Conservation (phyloP, 2,797 vertebrate genomes). For the Picus viridis region DNA sequence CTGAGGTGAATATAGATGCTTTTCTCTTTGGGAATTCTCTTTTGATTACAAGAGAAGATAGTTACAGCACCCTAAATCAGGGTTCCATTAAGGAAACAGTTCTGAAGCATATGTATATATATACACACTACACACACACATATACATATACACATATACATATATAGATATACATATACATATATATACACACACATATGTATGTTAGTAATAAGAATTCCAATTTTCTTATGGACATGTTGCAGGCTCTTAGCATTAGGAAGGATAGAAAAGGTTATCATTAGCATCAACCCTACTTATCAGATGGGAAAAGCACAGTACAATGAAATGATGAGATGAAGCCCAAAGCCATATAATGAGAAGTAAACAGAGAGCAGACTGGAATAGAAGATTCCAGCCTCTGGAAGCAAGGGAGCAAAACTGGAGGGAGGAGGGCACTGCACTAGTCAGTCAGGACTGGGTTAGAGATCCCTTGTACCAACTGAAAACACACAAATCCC, state of each 20-base stretch:
- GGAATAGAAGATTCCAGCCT: neutral
- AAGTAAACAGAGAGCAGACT: neutral
- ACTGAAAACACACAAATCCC: too few species aligned
- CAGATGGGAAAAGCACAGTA: neutral
- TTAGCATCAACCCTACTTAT: neutral
- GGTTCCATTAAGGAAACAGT: neutral
- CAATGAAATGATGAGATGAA: conserved; percentile 15
- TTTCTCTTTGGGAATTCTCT: neutral
- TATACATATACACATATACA: too few species aligned
- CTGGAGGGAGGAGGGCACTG: too few species aligned
- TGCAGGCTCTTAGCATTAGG: neutral
- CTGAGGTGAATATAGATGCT: neutral
- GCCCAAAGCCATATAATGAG: neutral
- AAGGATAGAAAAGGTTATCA: neutral
- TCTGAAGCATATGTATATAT: too few species aligned
- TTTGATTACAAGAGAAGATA: neutral
- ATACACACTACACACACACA: too few species aligned
- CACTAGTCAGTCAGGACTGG: too few species aligned
- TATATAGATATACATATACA: too few species aligned
- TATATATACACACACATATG: neutral
- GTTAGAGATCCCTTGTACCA: too few species aligned
- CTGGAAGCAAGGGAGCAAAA: too few species aligned
- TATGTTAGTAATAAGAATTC: neutral
- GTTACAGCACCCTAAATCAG: neutral
- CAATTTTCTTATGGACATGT: neutral